Percentiles rank a stretch among this genome's conserved stretches.
phyloP scores from a whole-genome alignment of 2,797 vertebrate genomes.

The Anolis apletophallus region DNA sequence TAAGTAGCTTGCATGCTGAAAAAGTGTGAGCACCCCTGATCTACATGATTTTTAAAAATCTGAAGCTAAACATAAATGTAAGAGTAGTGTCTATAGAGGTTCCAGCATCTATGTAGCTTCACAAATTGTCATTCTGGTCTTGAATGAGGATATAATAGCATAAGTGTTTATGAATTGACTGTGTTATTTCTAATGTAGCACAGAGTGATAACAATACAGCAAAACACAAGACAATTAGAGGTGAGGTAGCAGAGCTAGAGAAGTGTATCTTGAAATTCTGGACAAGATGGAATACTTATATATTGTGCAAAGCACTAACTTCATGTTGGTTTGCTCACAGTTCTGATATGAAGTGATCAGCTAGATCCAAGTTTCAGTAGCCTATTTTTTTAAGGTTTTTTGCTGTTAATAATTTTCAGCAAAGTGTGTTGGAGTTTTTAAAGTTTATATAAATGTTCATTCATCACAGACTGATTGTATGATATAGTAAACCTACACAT shows the following conservation, averaged over 20 bases:
- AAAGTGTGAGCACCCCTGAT: too few relatives aligned
- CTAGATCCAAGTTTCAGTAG: not conserved
- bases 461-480: not conserved
- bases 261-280: not conserved
- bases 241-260: not conserved
- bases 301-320: not conserved
- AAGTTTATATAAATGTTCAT: not conserved
- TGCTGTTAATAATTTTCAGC: not conserved
- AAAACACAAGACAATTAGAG: too few relatives aligned
- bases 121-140: not conserved
- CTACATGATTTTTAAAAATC: too few relatives aligned
- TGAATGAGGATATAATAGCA: not conserved
- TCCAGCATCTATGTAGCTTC: too few relatives aligned
- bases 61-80: too few relatives aligned
- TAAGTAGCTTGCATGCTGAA: too few relatives aligned
- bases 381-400: not conserved
- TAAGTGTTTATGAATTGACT: not conserved
- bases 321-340: too few relatives aligned
- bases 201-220: not conserved
- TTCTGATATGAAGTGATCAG: too few relatives aligned
- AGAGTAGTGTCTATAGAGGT: too few relatives aligned
- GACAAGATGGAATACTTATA: not conserved
- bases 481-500: not conserved
- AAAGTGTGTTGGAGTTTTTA: not conserved
- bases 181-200: not conserved